A percentile compares a stretch with the other conserved stretches of the same genome.
phyloP scores from a whole-genome alignment of 1,140 invertebrate species.

The Lasioglossum baleicum region DNA sequence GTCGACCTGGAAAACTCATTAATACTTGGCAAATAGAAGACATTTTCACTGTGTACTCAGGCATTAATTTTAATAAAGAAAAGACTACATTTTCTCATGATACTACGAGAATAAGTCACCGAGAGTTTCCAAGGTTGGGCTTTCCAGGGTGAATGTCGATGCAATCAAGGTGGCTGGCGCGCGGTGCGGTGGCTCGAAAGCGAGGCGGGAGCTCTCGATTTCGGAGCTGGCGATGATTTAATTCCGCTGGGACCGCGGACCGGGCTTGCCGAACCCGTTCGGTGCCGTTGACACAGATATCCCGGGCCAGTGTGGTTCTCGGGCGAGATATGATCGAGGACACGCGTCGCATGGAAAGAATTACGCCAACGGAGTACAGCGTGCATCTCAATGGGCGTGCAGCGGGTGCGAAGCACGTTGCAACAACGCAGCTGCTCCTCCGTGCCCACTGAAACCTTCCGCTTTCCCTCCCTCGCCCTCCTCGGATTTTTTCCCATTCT shows the following conservation, averaged over 20 bases:
- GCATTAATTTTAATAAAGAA: no score
- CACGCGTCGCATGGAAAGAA: constrained; percentile 59
- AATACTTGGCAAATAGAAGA: no score
- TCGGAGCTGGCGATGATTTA: constrained; percentile 39
- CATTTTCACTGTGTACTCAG: no score
- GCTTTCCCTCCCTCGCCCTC: constrained; percentile 35
- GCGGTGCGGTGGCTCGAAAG: constrained; percentile 12
- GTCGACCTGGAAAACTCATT: no score
- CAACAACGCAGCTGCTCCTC: constrained; percentile 33
- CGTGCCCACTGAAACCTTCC: constrained; percentile 53
- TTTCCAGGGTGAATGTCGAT: no score
- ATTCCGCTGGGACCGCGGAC: not conserved
- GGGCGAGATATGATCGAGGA: constrained; percentile 57
- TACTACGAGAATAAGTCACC: no score
- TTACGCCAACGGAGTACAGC: constrained; percentile 43
- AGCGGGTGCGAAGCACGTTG: constrained; percentile 33
- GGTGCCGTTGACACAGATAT: constrained; percentile 60
- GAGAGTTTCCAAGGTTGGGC: no score
- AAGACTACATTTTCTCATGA: no score
- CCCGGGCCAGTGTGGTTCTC: constrained; percentile 46
- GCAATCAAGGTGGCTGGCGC: not conserved
- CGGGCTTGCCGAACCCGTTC: constrained; percentile 27
- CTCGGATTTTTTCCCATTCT: not conserved
- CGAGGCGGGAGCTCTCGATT: constrained; percentile 39
- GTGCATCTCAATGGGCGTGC: constrained; percentile 48